Evolutionary conservation across 2,797 vertebrate genomes (phyloP).

Genomic region (Pteropus rufus): DNA sequence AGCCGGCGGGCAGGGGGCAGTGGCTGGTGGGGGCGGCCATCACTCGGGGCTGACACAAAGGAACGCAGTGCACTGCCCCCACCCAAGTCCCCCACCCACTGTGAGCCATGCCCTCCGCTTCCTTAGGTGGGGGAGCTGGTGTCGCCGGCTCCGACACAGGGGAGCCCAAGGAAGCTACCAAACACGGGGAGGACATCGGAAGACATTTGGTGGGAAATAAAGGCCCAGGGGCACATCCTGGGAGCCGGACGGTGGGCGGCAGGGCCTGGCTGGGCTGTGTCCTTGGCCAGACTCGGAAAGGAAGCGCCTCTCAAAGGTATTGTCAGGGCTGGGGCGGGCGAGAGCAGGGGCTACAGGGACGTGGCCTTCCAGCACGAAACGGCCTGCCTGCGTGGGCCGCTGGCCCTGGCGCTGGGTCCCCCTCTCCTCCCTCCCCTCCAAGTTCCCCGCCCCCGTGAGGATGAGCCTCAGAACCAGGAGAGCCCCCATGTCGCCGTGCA

Average conservation of each 20-base stretch:
- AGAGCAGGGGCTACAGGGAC: neutral
- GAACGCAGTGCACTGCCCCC: neutral
- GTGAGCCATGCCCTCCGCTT: no score
- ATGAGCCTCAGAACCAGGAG: no score
- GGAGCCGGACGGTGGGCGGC: neutral
- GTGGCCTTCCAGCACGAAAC: neutral
- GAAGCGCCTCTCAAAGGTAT: neutral
- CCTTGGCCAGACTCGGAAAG: neutral
- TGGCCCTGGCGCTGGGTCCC: neutral
- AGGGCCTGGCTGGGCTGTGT: neutral
- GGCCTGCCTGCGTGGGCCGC: rapidly evolving
- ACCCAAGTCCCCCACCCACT: no score
- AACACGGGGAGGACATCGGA: neutral
- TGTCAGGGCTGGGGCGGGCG: neutral
- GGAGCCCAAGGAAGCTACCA: neutral
- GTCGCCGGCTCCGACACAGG: neutral
- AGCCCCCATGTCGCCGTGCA: no score
- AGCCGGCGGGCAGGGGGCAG: neutral
- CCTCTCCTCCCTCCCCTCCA: neutral
- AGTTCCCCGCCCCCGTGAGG: rapidly evolving
- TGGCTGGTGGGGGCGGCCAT: neutral
- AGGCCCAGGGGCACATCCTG: neutral
- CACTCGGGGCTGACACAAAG: neutral
- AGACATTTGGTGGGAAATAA: neutral
- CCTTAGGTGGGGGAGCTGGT: neutral